Base-by-base conservation (phyloP, 2,797 vertebrate genomes). In the Pteronotus mesoamericanus region DNA sequence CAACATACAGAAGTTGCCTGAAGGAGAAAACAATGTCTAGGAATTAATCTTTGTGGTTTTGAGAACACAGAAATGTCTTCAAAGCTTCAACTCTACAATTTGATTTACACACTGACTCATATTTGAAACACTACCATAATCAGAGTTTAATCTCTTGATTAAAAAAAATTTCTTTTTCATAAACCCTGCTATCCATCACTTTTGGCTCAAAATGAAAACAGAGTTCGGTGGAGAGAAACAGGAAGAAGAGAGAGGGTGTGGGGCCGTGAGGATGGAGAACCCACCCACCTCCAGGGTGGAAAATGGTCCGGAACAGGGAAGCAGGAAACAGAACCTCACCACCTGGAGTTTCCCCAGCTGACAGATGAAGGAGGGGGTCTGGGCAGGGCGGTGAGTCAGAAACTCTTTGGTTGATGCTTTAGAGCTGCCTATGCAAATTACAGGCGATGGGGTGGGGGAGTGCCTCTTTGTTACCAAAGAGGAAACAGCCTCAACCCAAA, bases 371-470 rank as follows among this genome's bases (percentile, higher is more conserved):
- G 64, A 83, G 75, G 64, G 19, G 15, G n/a, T n/a, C n/a, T n/a
- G 84, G 51, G 59, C 22, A 39, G 0, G 6, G 2, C 6, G 14
- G 66, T 97, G 95, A 95, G 86, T 96, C 94, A 95, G 83, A 96
- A 86, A 59, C 29, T 48, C 39, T 85, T 79, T 32, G 9, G n/a
- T 29, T 66, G 37, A 88, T 46, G 53, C 87, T 91, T 77, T 37
- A 74, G 32, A 83, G 42, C 24, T 85, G 29, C 61, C 51, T 19
- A 75, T 69, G 71, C 94, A 96, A 78, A 92, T 66, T 22, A 75
- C 48, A 75, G 72, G 18, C 71, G 68, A 14, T 55, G 71, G n/a
- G 37, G 22, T 2, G 22, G 24, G 59, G 6, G 42, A 32, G n/a
- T 16, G 8, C 16, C 92, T 92, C 75, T 97, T 83, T 24, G 22